Evolutionary conservation across 2,888 invertebrate species (phyloP), one percentile per base, ranked within the genome.

Genomic region (Octonoba sinensis): DNA sequence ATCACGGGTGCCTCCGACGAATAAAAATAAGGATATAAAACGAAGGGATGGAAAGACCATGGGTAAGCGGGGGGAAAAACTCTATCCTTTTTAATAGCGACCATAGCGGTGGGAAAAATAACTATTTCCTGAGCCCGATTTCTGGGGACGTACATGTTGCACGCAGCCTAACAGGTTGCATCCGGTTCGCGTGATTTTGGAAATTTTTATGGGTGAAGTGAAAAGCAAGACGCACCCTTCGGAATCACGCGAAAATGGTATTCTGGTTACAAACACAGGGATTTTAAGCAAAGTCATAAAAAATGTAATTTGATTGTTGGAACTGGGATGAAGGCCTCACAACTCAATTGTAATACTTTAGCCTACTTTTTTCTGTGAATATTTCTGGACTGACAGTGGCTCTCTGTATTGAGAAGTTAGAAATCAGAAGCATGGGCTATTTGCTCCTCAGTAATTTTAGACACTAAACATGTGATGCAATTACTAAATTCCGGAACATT

Each of bases 121-220:
- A 78, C 77, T 78, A 78, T 78, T 78, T 78, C 77, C 77, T 56
- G 71, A 57, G 64, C 20, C 56, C 62, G 46, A 69, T 24, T 46
- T 44, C 64, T 54, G 47, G 71, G 36, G 65, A 70, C 57, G 70
- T 65, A 78, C 77, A 57, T 78, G 77, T 78, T 78, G 77, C 77
- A 78, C 77, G 77, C 70, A 78, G 62, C 77, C 64, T 78, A 78
- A 78, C 77, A 78, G 77, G 77, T 78, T 71, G 77, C 71, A 65
- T 78, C 77, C 77, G 77, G 77, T 65, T 65, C 27, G 77, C 77
- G 77, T 78, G 77, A 71, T 71, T 27, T 62, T 49, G 49, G n/a
- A 57, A 51, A 65, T 57, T 71, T 78, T 78, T 78, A 78, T 78
- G 46, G 71, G 56, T 44, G 47, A 46, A 20, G 46, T 20, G 27